Base-by-base conservation (phyloP, 2,797 vertebrate genomes). In the Diglossa cyanea region DNA sequence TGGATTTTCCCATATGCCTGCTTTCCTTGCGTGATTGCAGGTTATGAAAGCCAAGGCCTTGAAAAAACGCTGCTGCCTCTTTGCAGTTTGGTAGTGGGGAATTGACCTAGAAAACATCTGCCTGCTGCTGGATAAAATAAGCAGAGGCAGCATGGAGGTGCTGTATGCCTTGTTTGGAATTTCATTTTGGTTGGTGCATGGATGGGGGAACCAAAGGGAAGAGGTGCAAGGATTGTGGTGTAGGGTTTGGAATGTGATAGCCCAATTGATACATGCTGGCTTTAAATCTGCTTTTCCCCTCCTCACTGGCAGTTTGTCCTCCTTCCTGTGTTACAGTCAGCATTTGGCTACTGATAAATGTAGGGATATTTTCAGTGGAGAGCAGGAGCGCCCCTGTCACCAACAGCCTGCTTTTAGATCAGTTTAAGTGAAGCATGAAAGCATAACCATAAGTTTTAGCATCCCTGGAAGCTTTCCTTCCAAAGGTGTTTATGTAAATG, bases 191-290 rank as follows among this genome's bases (percentile, higher is more conserved):
- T 65, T 9, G 7, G 18, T 90, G n/a, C 21, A 12, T 0, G 7
- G 18, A 31, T 19, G 7, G 28, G 7, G 47, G 37, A 33, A 26
- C 30, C 39, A 20, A 47, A 57, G 65, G 50, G 68, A 75, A 76
- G 23, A 67, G 28, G 17, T 55, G 24, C 9, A 4, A 72, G 14
- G 47, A n/a, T 37, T 50, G n/a, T 13, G 25, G 8, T 12, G 9
- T 4, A 42, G 42, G 55, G 33, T 76, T 84, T 75, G 51, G 50
- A 17, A 40, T 86, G 31, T 0, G 0, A 11, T 51, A 48, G 72
- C 68, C 51, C 0, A 0, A 0, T 3, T 54, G 42, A 30, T 21
- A 3, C 2, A 12, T 84, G 11, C 31, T 20, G 62, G 20, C 19
- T 58, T 53, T 61, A 57, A 51, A 37, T 33, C 39, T 1, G 3